Percentiles rank a stretch among this genome's conserved stretches.
Conservation (phyloP, 2,113 vertebrate genomes). For the Oenanthe melanoleuca region DNA sequence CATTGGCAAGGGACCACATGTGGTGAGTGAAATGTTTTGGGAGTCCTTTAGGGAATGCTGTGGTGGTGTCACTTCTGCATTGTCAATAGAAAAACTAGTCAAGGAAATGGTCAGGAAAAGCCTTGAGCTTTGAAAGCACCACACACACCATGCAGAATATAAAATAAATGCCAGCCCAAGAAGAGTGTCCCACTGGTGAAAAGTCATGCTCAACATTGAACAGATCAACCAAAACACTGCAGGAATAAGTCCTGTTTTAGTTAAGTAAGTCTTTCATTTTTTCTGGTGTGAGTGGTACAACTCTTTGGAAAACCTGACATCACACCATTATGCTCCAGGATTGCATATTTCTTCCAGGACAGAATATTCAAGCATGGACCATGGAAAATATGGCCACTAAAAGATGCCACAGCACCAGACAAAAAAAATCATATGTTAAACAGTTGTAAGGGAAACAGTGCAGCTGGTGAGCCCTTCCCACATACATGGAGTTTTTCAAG, state of each 20-base stretch:
- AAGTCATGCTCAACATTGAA: background rate
- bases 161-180: background rate
- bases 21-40: background rate
- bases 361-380: background rate
- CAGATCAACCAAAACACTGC: accelerated
- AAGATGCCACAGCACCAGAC: accelerated
- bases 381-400: background rate
- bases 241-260: background rate
- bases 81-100: background rate
- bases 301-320: accelerated
- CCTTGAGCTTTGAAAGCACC: background rate
- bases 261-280: background rate
- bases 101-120: background rate
- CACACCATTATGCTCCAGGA: background rate
- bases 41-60: background rate
- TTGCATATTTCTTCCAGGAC: background rate
- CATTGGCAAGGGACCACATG: accelerated
- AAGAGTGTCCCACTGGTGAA: background rate
- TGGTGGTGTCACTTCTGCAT: background rate
- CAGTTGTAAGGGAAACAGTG: background rate
- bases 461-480: background rate
- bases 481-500: too few species aligned
- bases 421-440: background rate
- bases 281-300: background rate
- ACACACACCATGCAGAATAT: background rate